phyloP scores from a whole-genome alignment of 2,888 invertebrate species.

The Syrphus vitripennis region DNA sequence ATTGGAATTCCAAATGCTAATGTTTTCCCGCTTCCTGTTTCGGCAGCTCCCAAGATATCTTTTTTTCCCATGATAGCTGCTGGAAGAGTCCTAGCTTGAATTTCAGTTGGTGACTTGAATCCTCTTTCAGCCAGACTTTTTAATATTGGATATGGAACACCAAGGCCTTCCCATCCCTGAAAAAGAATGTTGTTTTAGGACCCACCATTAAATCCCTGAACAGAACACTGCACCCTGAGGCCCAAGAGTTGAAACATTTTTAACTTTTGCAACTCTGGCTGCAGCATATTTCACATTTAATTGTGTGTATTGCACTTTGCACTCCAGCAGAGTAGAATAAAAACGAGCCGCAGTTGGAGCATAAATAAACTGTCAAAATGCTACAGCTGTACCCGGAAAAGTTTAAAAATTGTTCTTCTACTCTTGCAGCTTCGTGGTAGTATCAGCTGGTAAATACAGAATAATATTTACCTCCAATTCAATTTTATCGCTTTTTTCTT shows the following conservation, averaged over 20 bases:
- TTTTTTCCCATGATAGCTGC: slow-evolving; percentile 91
- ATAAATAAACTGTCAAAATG: too few relatives aligned
- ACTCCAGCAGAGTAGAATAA: too few relatives aligned
- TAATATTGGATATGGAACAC: slow-evolving; percentile 86
- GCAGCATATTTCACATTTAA: too few relatives aligned
- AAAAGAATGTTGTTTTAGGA: slow-evolving; percentile 3
- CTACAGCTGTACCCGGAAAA: too few relatives aligned
- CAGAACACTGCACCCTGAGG: too few relatives aligned
- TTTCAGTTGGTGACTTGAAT: slow-evolving; percentile 92
- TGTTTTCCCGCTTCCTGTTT: slow-evolving; percentile 99
- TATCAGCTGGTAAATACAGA: not conserved
- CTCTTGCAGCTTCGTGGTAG: too few relatives aligned
- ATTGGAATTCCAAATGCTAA: slow-evolving; percentile 98
- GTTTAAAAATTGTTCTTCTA: too few relatives aligned
- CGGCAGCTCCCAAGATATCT: slow-evolving; percentile 98
- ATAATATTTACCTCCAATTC: slow-evolving; percentile 72
- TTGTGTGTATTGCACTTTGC: too few relatives aligned
- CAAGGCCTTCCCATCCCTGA: slow-evolving; percentile 85
- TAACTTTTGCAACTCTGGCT: too few relatives aligned
- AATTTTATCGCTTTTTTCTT: slow-evolving; percentile 72
- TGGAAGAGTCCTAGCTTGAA: slow-evolving; percentile 91
- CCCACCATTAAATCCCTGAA: too few relatives aligned
- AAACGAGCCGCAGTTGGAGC: too few relatives aligned
- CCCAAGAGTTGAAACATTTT: too few relatives aligned
- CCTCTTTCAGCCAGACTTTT: slow-evolving; percentile 88